These are phyloP conservation scores for Drosophila algonquin DNA, from an alignment of 2,888 invertebrate species.

Conservation along the genomic window DNA sequence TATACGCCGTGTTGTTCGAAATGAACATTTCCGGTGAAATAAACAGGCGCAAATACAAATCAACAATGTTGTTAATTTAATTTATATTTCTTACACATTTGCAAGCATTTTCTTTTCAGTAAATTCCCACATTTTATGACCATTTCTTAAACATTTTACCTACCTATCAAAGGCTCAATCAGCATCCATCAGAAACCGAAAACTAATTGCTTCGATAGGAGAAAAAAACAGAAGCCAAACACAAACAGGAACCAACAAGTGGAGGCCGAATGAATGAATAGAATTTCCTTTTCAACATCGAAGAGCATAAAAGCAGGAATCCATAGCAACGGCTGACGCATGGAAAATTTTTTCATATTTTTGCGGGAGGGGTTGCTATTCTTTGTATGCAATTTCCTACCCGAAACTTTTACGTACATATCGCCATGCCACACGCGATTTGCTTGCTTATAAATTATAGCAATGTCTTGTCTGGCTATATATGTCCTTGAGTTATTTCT, in stretches of 20 bases:
- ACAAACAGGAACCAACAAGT: slow-evolving; percentile 28
- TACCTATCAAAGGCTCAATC: neutral
- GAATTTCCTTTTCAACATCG: slow-evolving; percentile 39
- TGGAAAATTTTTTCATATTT: slow-evolving; percentile 13
- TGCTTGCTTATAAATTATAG: slow-evolving; percentile 63
- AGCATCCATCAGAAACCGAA: slow-evolving; percentile 20
- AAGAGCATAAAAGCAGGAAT: slow-evolving; percentile 47
- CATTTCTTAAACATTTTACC: neutral
- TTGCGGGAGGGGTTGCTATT: neutral
- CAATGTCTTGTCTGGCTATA: slow-evolving; percentile 47
- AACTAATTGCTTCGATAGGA: slow-evolving; percentile 34
- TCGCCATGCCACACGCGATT: slow-evolving; percentile 52
- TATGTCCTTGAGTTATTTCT: slow-evolving; percentile 61
- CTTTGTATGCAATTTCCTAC: slow-evolving; percentile 41
- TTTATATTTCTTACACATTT: slow-evolving; percentile 1
- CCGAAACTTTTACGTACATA: slow-evolving; percentile 18
- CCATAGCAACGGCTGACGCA: slow-evolving; percentile 54
- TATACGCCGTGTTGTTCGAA: slow-evolving; percentile 24
- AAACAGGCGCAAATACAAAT: slow-evolving; percentile 1
- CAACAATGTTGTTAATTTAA: slow-evolving; percentile 5
- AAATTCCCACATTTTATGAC: neutral
- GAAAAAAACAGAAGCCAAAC: slow-evolving; percentile 32
- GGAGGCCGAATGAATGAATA: slow-evolving; percentile 25
- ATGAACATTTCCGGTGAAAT: slow-evolving; percentile 33
- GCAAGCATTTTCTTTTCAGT: neutral